phyloP scores from a whole-genome alignment of 2,113 vertebrate species.

The Mionectes macconnelli region DNA sequence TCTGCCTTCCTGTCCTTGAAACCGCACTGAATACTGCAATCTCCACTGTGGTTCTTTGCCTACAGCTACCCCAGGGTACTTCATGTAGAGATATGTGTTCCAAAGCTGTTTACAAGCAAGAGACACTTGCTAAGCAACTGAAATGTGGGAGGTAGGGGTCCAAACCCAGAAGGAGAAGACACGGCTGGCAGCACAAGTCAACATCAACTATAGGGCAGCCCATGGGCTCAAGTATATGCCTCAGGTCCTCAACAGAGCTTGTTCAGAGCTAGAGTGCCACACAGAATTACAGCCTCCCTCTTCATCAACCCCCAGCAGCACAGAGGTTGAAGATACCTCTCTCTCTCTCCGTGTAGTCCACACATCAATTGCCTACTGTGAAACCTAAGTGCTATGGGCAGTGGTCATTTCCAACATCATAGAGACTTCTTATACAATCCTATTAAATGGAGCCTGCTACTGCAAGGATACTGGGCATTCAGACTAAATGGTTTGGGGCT shows the following conservation, averaged over 20 bases:
- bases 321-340: not conserved
- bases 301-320: not conserved
- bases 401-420: not conserved
- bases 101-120: not conserved
- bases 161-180: not conserved
- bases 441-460: not conserved
- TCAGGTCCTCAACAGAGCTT: not conserved
- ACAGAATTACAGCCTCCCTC: not conserved
- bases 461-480: not conserved
- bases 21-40: not conserved
- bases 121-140: not conserved
- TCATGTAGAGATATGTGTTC: not conserved
- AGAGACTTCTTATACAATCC: accelerated
- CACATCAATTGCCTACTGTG: not conserved
- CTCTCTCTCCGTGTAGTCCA: not conserved
- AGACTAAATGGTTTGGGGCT: not conserved
- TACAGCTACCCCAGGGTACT: not conserved
- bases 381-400: accelerated
- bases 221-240: not conserved
- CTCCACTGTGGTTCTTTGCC: not conserved
- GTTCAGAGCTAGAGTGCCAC: not conserved
- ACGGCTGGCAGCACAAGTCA: not conserved
- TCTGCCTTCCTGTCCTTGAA: not conserved
- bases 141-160: not conserved
- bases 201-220: not conserved